phyloP scores from a whole-genome alignment of 2,113 vertebrate species.

The Colossoma macropomum region DNA sequence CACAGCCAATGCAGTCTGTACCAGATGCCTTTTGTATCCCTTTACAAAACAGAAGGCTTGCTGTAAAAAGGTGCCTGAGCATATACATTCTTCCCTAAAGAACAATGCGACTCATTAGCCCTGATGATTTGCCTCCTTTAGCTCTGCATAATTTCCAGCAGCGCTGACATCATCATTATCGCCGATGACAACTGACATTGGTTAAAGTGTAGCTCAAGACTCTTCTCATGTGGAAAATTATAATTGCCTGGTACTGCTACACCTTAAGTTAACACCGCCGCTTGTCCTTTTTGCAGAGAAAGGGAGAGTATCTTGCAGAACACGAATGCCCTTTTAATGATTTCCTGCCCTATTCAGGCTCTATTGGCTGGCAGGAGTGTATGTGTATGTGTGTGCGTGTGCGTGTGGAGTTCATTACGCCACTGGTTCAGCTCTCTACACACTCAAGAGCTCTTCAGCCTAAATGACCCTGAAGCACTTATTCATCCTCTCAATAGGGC shows the following conservation, averaged over 20 bases:
- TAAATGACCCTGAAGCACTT: constrained; percentile 65
- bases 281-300: constrained; percentile 24
- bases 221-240: constrained; percentile 42
- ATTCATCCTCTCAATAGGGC: constrained; percentile 61
- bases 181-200: constrained; percentile 34
- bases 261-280: constrained; percentile 40
- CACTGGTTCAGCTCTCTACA: constrained; percentile 51
- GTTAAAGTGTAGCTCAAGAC: constrained; percentile 38
- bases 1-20: constrained; percentile 24
- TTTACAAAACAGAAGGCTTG: constrained; percentile 15
- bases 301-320: constrained; percentile 35
- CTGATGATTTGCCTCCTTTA: constrained; percentile 37
- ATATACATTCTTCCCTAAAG: constrained; percentile 23
- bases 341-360: constrained; percentile 59
- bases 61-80: neutral
- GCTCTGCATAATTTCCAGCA: constrained; percentile 12
- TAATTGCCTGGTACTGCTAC: constrained; percentile 25
- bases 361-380: constrained; percentile 26
- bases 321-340: constrained; percentile 55
- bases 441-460: constrained; percentile 63
- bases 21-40: constrained; percentile 12
- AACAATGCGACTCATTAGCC: constrained; percentile 48
- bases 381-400: constrained; percentile 5
- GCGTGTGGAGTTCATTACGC: constrained; percentile 55
- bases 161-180: constrained; percentile 42